A percentile compares a stretch with the other conserved stretches of the same genome.
phyloP scores from a whole-genome alignment of 1,140 invertebrate species.

The Drosophila elegans region DNA sequence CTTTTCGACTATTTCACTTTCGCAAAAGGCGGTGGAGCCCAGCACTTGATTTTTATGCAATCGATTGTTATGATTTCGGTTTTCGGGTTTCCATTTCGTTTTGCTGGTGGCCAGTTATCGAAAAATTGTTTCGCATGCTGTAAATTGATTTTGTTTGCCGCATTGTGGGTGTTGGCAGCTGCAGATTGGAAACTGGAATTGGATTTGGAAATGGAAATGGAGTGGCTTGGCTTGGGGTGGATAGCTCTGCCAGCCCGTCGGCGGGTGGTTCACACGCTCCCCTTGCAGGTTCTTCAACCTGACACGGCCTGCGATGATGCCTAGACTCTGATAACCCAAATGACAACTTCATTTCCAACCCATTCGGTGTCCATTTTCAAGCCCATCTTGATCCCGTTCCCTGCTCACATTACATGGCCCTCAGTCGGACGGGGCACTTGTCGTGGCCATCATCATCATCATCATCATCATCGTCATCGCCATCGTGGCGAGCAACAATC shows the following conservation, averaged over 20 bases:
- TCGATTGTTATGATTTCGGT: constrained; percentile 42
- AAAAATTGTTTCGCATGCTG: constrained; percentile 43
- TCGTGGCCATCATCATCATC: constrained; percentile 33
- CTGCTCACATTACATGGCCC: constrained; percentile 47
- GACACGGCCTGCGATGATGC: constrained; percentile 16
- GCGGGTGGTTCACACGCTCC: constrained; percentile 33
- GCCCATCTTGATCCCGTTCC: constrained; percentile 32
- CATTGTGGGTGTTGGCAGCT: constrained; percentile 46
- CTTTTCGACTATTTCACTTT: constrained; percentile 25
- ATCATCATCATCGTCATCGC: constrained; percentile 10
- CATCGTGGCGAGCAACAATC: constrained; percentile 3
- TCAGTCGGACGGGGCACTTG: constrained; percentile 13
- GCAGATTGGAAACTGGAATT: constrained; percentile 32
- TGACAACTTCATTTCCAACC: constrained; percentile 56
- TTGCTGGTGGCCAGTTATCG: constrained; percentile 32
- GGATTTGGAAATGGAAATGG: constrained; percentile 37
- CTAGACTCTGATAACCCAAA: constrained; percentile 44
- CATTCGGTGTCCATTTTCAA: constrained; percentile 37
- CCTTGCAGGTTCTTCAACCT: constrained; percentile 43
- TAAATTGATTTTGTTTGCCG: constrained; percentile 64
- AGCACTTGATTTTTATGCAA: constrained; percentile 46
- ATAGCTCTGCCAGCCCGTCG: constrained; percentile 3
- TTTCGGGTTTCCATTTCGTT: constrained; percentile 20
- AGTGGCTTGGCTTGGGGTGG: constrained; percentile 17
- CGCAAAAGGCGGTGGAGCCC: constrained; percentile 1